Base-by-base conservation (phyloP, 2,797 vertebrate genomes). In the Petrocephalus schoutedeni region DNA sequence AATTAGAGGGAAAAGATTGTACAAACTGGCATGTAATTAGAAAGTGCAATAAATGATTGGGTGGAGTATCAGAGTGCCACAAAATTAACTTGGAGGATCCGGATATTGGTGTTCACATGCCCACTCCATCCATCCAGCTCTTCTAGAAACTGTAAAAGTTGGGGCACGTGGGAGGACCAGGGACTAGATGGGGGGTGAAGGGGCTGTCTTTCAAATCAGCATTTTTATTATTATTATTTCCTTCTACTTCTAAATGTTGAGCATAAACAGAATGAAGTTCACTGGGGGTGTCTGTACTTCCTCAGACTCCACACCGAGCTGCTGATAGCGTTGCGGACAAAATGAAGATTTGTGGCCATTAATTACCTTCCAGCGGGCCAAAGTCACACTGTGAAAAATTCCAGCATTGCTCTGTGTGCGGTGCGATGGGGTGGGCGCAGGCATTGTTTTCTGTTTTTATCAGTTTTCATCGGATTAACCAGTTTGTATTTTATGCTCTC, bases 291-390 rank as follows among this genome's bases (percentile, higher is more conserved):
- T 12, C 41, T 61, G 16, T 51, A 12, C 10, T 36, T 54, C 56
- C 36, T 56, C 58, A 21, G 74, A 59, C 36, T 64, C 21, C 41
- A 51, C 51, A 84, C 80, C 54, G 58, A 67, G 87, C 77, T 89
- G 77, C 88, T 89, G 88, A 53, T 54, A 49, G 51, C 19, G 28
- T 41, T 56, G 23, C 87, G 82, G 87, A 87, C 45, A 87, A 91
- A 89, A 91, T 89, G 86, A 91, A 92, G 85, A 90, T 88, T 88
- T 88, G 74, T 88, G 56, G 58, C 59, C 89, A 90, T 91, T 92
- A 92, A 92, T 92, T 91, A 89, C 90, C 71, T 49, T 88, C 87
- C 89, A 84, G 91, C 91, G 92, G 88, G 88, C 89, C 85, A 91
- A 89, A 90, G 91, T 91, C 87, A 87, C 67, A 86, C 53, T 64